Percentiles rank a stretch among this genome's conserved stretches.
phyloP scores from a whole-genome alignment of 2,888 invertebrate genomes.

The Caenorhabditis uteleia region DNA sequence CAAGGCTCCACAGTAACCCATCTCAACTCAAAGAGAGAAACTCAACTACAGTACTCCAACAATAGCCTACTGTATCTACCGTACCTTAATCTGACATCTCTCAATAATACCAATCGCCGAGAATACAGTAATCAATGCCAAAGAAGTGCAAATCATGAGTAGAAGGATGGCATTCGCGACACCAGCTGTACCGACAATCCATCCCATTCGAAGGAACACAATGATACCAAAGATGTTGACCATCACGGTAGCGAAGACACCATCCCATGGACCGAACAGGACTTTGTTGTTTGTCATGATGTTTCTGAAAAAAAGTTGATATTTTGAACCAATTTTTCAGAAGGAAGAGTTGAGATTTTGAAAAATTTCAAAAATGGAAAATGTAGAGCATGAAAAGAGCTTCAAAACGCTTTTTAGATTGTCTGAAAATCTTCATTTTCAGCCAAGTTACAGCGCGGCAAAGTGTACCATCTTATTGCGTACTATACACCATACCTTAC shows the following conservation, averaged over 20 bases:
- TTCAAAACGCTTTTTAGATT: no score
- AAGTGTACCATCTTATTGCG: no score
- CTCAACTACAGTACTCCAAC: no score
- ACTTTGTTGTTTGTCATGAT: slow-evolving; percentile 95
- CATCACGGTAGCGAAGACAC: slow-evolving; percentile 94
- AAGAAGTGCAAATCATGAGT: slow-evolving; percentile 77
- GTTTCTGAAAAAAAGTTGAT: slow-evolving; percentile 73
- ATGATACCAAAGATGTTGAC: slow-evolving; percentile 97
- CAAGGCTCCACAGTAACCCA: no score
- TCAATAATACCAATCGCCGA: slow-evolving; percentile 96
- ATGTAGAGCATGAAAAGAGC: no score
- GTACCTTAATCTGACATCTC: slow-evolving; percentile 54
- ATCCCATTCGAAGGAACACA: slow-evolving; percentile 92
- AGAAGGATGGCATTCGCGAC: slow-evolving; percentile 72
- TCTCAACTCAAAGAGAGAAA: no score
- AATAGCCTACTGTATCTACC: background rate
- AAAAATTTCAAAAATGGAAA: no score
- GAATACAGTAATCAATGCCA: slow-evolving; percentile 88
- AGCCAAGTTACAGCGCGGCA: no score
- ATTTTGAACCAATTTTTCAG: no score
- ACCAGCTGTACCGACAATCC: slow-evolving; percentile 82
- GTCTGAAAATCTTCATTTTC: no score
- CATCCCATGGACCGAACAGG: slow-evolving; percentile 95
- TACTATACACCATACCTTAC: no score
- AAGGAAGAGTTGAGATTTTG: no score